These are phyloP conservation scores for Tetragonula carbonaria DNA, from an alignment of 2,888 invertebrate species.

Conservation along the genomic window DNA sequence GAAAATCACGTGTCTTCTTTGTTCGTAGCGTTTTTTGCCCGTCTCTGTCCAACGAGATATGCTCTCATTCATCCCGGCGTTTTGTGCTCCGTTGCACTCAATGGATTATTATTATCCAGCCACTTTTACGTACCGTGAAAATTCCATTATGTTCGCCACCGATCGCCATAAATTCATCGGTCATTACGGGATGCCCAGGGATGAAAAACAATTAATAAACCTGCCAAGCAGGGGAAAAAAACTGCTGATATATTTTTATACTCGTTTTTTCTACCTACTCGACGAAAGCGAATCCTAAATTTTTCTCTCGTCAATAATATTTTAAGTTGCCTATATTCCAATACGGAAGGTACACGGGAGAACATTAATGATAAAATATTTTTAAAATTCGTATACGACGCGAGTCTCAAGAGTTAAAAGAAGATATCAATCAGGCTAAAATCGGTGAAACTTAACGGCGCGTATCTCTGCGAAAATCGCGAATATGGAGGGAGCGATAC, in stretches of 20 bases:
- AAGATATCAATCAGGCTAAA: slow-evolving; percentile 29
- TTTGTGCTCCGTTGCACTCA: slow-evolving; percentile 59
- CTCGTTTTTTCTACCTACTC: too few species aligned
- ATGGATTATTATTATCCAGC: slow-evolving; percentile 56
- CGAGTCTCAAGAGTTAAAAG: slow-evolving; percentile 16
- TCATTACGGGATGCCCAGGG: not conserved
- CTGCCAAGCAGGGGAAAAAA: too few species aligned
- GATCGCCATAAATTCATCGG: not conserved
- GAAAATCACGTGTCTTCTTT: not conserved
- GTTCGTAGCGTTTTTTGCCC: slow-evolving; percentile 8
- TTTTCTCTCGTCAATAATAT: too few species aligned
- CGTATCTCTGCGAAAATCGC: slow-evolving; percentile 62
- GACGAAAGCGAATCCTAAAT: too few species aligned
- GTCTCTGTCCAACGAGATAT: slow-evolving; percentile 50
- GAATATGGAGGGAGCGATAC: slow-evolving; percentile 40
- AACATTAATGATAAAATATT: not conserved
- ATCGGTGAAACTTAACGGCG: slow-evolving; percentile 57
- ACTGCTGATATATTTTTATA: too few species aligned
- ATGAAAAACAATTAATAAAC: too few species aligned
- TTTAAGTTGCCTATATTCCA: too few species aligned
- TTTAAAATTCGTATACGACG: not conserved
- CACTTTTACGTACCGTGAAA: slow-evolving; percentile 38
- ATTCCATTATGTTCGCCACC: slow-evolving; percentile 23
- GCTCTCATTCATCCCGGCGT: slow-evolving; percentile 62
- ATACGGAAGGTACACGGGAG: too few species aligned